phyloP scores from a whole-genome alignment of 2,113 vertebrate genomes.

The Dromiciops gliroides region DNA sequence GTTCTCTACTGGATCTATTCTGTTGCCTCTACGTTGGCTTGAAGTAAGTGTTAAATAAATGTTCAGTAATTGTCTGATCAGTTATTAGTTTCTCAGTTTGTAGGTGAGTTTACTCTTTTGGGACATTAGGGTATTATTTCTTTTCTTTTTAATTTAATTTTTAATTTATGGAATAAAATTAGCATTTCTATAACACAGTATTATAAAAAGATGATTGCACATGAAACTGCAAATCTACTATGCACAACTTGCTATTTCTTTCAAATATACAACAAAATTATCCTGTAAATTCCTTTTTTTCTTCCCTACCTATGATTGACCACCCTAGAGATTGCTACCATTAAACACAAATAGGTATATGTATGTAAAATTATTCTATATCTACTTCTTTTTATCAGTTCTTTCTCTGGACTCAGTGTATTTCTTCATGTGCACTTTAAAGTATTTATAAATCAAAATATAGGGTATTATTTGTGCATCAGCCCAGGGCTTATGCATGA shows the following conservation, averaged over 20 bases:
- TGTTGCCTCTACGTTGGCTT: background rate
- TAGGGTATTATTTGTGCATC: background rate
- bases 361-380: background rate
- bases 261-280: background rate
- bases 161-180: background rate
- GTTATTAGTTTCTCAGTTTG: background rate
- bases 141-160: background rate
- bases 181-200: background rate
- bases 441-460: background rate
- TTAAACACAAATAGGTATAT: background rate
- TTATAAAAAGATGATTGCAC: background rate
- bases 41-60: background rate
- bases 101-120: background rate
- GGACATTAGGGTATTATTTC: background rate
- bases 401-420: background rate
- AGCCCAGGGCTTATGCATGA: background rate
- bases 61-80: background rate
- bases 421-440: background rate
- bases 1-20: background rate
- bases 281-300: background rate
- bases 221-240: background rate
- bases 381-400: background rate
- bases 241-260: background rate
- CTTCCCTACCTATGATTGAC: background rate
- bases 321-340: background rate